phyloP scores from a whole-genome alignment of 2,888 invertebrate genomes.

The Ophion costatus region DNA sequence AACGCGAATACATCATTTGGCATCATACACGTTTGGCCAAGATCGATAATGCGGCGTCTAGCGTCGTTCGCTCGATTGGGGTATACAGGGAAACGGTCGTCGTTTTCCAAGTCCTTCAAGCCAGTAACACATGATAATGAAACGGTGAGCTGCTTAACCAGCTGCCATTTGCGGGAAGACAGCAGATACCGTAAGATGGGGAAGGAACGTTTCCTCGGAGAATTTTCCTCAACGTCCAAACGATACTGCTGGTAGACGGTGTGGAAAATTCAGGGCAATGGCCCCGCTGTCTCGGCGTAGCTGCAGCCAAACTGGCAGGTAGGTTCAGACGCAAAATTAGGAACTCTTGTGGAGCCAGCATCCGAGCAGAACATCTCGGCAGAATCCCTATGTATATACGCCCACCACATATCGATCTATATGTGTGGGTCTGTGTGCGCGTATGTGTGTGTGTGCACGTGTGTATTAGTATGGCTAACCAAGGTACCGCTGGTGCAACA shows the following conservation, averaged over 20 bases:
- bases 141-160: conserved; percentile 45
- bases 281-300: conserved; percentile 44
- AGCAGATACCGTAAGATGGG: conserved; percentile 4
- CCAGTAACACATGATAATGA: conserved; percentile 54
- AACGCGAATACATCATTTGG: not conserved
- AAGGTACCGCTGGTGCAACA: conserved; percentile 63
- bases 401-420: not conserved
- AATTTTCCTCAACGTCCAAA: conserved; percentile 57
- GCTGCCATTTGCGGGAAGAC: conserved; percentile 31
- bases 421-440: not conserved
- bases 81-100: conserved; percentile 33
- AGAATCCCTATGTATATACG: conserved; percentile 39
- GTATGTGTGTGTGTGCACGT: conserved; percentile 9
- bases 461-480: conserved; percentile 57
- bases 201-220: conserved; percentile 40
- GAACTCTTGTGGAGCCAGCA: conserved; percentile 61
- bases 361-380: conserved; percentile 55
- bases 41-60: not conserved
- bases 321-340: conserved; percentile 66
- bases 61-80: not conserved
- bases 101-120: not conserved
- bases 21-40: not conserved
- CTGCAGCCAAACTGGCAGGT: conserved; percentile 57
- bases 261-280: conserved; percentile 65
- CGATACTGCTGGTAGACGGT: conserved; percentile 64